A percentile compares a stretch with the other conserved stretches of the same genome.
Evolutionary conservation across 2,113 vertebrate species (phyloP).

Genomic region (Macrotus californicus): DNA sequence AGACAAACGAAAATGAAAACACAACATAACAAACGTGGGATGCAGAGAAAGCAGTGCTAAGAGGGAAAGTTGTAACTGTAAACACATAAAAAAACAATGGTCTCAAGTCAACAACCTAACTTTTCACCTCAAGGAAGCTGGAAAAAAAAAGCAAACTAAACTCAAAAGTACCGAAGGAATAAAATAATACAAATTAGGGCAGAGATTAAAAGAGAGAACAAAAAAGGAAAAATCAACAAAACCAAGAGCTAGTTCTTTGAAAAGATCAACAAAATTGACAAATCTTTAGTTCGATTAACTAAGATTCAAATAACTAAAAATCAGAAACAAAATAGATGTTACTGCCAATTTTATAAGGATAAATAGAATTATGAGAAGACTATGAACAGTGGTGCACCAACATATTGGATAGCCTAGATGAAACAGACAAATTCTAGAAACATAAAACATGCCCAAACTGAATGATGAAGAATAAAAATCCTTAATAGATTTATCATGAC

Average conservation of each 20-base stretch:
- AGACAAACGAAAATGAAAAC: not conserved
- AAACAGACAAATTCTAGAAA: not conserved
- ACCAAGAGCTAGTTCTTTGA: not conserved
- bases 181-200: not conserved
- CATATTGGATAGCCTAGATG: not conserved
- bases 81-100: not conserved
- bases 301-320: not conserved
- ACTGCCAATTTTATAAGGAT: not conserved
- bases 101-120: not conserved
- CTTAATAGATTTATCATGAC: not conserved
- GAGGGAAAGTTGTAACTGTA: not conserved
- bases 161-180: not conserved
- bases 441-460: not conserved
- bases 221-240: not conserved
- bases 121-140: not conserved
- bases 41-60: not conserved
- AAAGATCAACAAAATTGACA: not conserved
- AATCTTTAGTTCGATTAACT: not conserved
- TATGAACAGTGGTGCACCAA: not conserved
- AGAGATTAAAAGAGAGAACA: not conserved
- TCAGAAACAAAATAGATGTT: not conserved
- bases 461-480: not conserved
- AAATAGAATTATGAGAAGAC: not conserved
- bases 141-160: not conserved
- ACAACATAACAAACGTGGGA: not conserved